These are phyloP conservation scores for Umimayanthus chanpuru DNA, from an alignment of 92 coral and sea anemone species.

Conservation along the genomic window DNA sequence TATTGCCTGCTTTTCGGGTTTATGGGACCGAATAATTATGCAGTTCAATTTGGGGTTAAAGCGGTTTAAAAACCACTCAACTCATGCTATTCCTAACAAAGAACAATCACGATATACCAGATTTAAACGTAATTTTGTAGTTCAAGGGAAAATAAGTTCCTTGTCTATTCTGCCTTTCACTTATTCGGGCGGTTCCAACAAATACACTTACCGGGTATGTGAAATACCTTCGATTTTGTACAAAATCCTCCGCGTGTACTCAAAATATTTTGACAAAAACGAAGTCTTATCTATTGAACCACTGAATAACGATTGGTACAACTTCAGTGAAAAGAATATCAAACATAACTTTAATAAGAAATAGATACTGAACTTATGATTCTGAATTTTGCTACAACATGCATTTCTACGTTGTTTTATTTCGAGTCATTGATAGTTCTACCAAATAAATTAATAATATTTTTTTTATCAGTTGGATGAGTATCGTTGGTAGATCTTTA, in stretches of 20 bases:
- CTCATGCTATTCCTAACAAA: background rate
- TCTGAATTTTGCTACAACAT: background rate
- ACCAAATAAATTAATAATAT: too few relatives aligned
- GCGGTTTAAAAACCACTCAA: background rate
- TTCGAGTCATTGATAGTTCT: too few relatives aligned
- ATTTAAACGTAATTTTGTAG: background rate
- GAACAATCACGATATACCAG: background rate
- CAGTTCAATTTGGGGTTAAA: background rate
- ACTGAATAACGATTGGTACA: background rate
- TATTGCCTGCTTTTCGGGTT: background rate
- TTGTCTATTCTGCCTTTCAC: background rate
- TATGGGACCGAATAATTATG: background rate
- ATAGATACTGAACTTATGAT: background rate
- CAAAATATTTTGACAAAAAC: background rate
- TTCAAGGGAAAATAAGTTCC: background rate
- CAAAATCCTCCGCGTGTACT: background rate
- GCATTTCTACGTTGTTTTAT: background rate
- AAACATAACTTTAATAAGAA: background rate
- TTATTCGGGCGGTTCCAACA: background rate
- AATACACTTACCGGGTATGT: background rate
- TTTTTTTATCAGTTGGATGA: background rate
- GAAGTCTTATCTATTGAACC: background rate
- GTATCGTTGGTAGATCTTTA: background rate
- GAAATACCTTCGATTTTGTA: background rate
- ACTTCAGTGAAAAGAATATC: too few relatives aligned